Evolutionary conservation across 2,888 invertebrate species (phyloP).

Genomic region (Metallyticus violacea): DNA sequence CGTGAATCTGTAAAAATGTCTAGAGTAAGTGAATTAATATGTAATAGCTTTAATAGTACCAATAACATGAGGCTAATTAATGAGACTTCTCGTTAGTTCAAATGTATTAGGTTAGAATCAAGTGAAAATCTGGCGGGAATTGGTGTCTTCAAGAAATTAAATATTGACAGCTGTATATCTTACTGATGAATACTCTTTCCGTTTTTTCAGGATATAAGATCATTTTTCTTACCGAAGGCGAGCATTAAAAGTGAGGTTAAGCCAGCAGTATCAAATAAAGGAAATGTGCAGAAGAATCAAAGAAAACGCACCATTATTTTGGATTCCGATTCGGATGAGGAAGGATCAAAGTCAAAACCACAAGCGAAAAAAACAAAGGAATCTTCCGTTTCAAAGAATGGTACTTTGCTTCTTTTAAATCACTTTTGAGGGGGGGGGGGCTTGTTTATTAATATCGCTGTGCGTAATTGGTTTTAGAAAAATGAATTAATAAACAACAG

Average conservation of each 20-base stretch:
- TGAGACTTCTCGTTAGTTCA: not conserved
- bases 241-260: conserved; percentile 36
- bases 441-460: too few relatives aligned
- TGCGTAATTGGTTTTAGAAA: too few relatives aligned
- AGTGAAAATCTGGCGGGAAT: not conserved
- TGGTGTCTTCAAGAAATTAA: not conserved
- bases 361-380: conserved; percentile 37
- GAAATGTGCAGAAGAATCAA: conserved; percentile 41
- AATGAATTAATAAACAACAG: too few relatives aligned
- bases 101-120: not conserved
- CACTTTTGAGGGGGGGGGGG: too few relatives aligned
- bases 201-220: conserved; percentile 59
- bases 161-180: not conserved
- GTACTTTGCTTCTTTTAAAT: not conserved
- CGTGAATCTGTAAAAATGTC: not conserved
- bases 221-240: conserved; percentile 52
- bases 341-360: conserved; percentile 38
- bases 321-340: conserved; percentile 52
- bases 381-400: conserved; percentile 23
- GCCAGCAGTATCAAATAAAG: conserved; percentile 35
- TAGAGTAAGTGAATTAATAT: not conserved
- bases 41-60: not conserved
- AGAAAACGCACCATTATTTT: conserved; percentile 40
- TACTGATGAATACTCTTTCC: not conserved
- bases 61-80: not conserved